These are phyloP conservation scores for Cuculus canorus DNA, from an alignment of 2,797 vertebrate genomes.

Conservation along the genomic window DNA sequence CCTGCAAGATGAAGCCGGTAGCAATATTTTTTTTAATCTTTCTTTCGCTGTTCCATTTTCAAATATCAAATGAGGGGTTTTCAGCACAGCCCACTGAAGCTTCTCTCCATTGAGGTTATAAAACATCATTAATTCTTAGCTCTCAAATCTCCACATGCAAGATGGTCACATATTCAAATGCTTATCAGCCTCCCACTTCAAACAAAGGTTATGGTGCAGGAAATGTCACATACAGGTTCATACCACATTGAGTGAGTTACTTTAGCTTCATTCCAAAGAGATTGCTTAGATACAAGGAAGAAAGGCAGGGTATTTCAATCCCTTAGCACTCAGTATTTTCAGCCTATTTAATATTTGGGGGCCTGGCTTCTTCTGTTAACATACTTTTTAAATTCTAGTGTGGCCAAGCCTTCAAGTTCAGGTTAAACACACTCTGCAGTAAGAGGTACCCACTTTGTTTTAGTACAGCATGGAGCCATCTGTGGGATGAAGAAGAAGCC, in stretches of 20 bases:
- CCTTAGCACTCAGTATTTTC: background rate
- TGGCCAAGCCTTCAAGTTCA: background rate
- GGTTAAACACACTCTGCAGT: background rate
- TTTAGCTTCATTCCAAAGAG: background rate
- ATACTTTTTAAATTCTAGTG: background rate
- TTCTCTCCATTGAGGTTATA: conserved; percentile 52
- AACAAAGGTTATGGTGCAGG: background rate
- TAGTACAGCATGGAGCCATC: background rate
- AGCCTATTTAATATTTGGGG: background rate
- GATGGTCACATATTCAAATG: conserved; percentile 40
- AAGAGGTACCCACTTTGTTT: background rate
- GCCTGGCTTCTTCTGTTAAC: background rate
- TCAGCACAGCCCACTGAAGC: conserved; percentile 51
- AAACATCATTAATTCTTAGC: conserved; percentile 60
- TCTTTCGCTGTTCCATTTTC: conserved; percentile 70
- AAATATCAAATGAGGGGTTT: conserved; percentile 65
- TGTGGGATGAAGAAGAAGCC: no score
- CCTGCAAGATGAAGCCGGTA: conserved; percentile 59
- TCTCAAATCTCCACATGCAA: background rate
- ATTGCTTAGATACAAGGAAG: background rate
- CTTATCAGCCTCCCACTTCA: conserved; percentile 17
- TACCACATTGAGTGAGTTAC: background rate
- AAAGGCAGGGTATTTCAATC: background rate
- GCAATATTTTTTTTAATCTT: conserved; percentile 30
- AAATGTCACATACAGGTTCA: background rate